These are phyloP conservation scores for Prionailurus bengalensis DNA, from an alignment of 2,113 vertebrate species.

Conservation along the genomic window DNA sequence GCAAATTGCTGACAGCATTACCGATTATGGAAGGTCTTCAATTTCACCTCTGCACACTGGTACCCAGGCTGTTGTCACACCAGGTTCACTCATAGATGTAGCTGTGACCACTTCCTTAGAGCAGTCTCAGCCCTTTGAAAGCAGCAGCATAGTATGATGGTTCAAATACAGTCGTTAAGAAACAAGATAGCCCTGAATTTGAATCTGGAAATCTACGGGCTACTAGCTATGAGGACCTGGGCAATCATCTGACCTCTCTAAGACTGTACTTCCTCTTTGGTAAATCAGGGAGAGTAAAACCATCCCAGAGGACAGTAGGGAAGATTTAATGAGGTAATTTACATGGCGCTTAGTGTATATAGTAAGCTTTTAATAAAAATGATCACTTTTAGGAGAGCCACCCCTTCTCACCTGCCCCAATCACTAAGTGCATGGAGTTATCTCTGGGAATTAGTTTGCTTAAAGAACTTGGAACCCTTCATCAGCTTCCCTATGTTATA, in stretches of 20 bases:
- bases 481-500: neutral
- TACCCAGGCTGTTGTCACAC: neutral
- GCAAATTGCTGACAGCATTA: neutral
- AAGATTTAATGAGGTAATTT: neutral
- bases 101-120: neutral
- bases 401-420: neutral
- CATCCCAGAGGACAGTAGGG: neutral
- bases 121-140: neutral
- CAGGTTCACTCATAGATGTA: neutral
- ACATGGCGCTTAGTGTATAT: neutral
- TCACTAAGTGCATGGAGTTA: neutral
- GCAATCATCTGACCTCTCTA: neutral
- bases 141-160: neutral
- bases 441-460: neutral
- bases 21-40: neutral
- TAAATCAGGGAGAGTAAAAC: constrained; percentile 9
- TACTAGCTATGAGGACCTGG: neutral
- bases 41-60: neutral
- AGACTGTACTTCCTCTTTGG: neutral
- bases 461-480: neutral
- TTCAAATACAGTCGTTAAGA: neutral
- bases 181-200: neutral
- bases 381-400: neutral
- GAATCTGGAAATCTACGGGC: neutral
- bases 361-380: constrained; percentile 14